phyloP scores from a whole-genome alignment of 2,888 invertebrate genomes.

The Philereme vetulata region DNA sequence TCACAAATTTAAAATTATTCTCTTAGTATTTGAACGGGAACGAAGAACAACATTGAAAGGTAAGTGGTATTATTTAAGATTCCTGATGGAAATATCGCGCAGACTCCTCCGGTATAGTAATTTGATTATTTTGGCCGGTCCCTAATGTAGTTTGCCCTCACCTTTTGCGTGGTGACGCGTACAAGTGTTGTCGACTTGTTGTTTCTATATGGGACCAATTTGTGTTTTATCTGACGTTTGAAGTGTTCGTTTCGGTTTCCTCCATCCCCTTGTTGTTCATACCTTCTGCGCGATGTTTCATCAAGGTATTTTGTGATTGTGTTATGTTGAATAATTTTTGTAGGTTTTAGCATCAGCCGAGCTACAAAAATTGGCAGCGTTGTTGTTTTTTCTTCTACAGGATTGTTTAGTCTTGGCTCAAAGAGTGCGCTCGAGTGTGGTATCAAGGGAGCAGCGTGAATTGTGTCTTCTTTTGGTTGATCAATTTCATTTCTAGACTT shows the following conservation, averaged over 20 bases:
- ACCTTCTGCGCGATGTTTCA: slow-evolving; percentile 21
- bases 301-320: slow-evolving; percentile 4
- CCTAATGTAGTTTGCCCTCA: slow-evolving; percentile 59
- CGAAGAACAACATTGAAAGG: slow-evolving; percentile 45
- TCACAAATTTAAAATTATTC: slow-evolving; percentile 53
- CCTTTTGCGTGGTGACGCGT: slow-evolving; percentile 62
- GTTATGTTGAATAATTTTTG: neutral
- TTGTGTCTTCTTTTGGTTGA: too few species aligned
- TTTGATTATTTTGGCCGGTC: slow-evolving; percentile 66
- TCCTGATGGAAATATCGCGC: slow-evolving; percentile 32
- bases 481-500: too few species aligned
- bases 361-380: neutral
- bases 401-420: neutral
- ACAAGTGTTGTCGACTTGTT: slow-evolving; percentile 77
- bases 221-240: slow-evolving; percentile 53
- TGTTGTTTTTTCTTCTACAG: neutral
- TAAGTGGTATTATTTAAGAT: slow-evolving; percentile 49
- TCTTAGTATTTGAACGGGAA: slow-evolving; percentile 36
- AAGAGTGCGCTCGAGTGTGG: too few species aligned
- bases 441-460: too few species aligned
- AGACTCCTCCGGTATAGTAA: slow-evolving; percentile 50
- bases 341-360: neutral
- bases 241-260: slow-evolving; percentile 26
- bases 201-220: slow-evolving; percentile 71
- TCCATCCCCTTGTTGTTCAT: slow-evolving; percentile 35